Percentiles rank a stretch among this genome's conserved stretches.
Conservation (phyloP, 2,797 vertebrate species). For the Stomatorhinus walkeri region DNA sequence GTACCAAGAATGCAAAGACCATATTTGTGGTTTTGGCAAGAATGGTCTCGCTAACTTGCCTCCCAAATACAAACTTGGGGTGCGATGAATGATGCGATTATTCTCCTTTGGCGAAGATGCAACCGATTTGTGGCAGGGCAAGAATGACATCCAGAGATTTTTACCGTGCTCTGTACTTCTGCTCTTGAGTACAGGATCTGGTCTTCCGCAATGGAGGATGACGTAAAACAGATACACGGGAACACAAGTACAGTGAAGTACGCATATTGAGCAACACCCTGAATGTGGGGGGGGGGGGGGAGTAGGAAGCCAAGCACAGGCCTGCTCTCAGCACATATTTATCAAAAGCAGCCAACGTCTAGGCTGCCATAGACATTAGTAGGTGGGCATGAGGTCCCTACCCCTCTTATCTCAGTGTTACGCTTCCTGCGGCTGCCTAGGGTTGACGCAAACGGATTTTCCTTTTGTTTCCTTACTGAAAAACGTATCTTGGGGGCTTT, state of each 20-base stretch:
- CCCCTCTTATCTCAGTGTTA: not conserved
- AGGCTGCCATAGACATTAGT: not conserved
- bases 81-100: not conserved
- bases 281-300: not conserved
- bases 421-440: not conserved
- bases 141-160: not conserved
- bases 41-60: not conserved
- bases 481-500: not conserved
- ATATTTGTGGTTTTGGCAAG: not conserved
- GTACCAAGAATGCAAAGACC: not conserved
- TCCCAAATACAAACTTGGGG: not conserved
- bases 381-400: not conserved
- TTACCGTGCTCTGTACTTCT: not conserved
- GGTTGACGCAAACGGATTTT: slow-evolving; percentile 3
- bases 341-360: not conserved
- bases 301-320: not conserved
- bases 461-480: not conserved
- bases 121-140: not conserved
- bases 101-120: not conserved
- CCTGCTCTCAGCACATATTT: not conserved
- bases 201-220: not conserved
- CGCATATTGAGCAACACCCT: not conserved
- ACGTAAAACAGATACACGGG: not conserved
- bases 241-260: not conserved
- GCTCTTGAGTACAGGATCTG: not conserved